These are phyloP conservation scores for Drosophila quadrilineata DNA, from an alignment of 1,140 invertebrate species.

Conservation along the genomic window DNA sequence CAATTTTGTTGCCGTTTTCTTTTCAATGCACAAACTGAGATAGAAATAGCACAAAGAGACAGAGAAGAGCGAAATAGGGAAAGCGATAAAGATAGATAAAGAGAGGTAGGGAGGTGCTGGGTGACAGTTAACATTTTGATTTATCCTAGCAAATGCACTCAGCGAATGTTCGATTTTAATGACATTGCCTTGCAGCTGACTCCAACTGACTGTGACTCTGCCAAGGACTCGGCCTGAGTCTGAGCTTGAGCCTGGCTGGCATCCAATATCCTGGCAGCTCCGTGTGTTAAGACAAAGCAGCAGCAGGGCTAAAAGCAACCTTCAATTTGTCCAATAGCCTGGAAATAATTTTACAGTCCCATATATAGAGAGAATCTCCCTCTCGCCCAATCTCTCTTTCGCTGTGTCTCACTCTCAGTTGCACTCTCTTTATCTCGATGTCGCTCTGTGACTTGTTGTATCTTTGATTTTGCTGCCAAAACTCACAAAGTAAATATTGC, in stretches of 20 bases:
- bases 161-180: conserved; percentile 62
- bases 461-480: background rate
- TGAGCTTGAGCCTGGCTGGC: conserved; percentile 26
- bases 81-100: too few species aligned
- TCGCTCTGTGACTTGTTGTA: background rate
- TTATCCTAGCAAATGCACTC: conserved; percentile 67
- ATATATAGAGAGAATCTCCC: background rate
- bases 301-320: conserved; percentile 56
- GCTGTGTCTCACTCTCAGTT: too few species aligned
- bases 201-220: background rate
- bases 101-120: too few species aligned
- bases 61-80: too few species aligned
- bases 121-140: conserved; percentile 62
- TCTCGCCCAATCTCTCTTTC: too few species aligned
- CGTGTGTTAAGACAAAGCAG: conserved; percentile 73
- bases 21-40: conserved; percentile 20
- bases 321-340: conserved; percentile 72
- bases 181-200: conserved; percentile 33
- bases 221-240: background rate
- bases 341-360: conserved; percentile 67
- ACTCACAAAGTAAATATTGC: too few species aligned
- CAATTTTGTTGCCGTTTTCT: conserved; percentile 61
- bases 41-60: background rate
- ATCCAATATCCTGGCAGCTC: too few species aligned
- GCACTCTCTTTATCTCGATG: background rate